Conservation (phyloP, 2,113 vertebrate genomes). For the Okapia johnstoni region DNA sequence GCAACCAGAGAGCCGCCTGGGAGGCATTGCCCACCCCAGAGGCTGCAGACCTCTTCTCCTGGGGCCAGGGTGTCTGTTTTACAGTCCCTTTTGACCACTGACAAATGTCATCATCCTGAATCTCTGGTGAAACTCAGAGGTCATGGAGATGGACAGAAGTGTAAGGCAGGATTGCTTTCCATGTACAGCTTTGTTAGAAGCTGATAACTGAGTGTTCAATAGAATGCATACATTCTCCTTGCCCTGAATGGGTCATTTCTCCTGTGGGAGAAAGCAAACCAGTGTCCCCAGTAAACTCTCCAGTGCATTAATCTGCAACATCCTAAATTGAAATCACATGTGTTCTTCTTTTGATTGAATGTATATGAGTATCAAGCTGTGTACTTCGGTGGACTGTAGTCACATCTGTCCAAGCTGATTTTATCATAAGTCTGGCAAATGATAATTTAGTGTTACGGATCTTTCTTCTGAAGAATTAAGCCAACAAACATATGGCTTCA, state of each 20-base stretch:
- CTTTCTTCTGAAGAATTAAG: constrained; percentile 12
- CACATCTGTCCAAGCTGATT: background rate
- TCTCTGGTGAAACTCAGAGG: constrained; percentile 10
- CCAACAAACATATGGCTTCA: background rate
- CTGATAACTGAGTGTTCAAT: background rate
- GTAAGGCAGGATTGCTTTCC: background rate
- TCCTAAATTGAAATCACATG: background rate
- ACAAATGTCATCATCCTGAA: background rate
- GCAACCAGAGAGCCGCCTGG: constrained; percentile 39
- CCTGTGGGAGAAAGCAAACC: background rate
- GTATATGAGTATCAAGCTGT: background rate
- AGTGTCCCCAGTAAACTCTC: background rate
- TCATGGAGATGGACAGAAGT: background rate
- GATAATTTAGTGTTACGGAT: background rate
- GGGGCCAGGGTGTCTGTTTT: background rate
- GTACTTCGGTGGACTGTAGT: background rate
- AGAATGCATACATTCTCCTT: background rate
- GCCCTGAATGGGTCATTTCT: background rate
- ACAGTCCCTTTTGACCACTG: background rate
- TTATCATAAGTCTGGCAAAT: background rate
- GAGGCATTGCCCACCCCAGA: background rate
- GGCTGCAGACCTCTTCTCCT: background rate
- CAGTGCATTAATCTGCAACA: background rate
- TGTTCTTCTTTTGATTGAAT: background rate
- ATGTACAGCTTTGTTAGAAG: background rate